Base-by-base conservation (phyloP, 2,888 invertebrate genomes). In the Priocnemis perturbator region DNA sequence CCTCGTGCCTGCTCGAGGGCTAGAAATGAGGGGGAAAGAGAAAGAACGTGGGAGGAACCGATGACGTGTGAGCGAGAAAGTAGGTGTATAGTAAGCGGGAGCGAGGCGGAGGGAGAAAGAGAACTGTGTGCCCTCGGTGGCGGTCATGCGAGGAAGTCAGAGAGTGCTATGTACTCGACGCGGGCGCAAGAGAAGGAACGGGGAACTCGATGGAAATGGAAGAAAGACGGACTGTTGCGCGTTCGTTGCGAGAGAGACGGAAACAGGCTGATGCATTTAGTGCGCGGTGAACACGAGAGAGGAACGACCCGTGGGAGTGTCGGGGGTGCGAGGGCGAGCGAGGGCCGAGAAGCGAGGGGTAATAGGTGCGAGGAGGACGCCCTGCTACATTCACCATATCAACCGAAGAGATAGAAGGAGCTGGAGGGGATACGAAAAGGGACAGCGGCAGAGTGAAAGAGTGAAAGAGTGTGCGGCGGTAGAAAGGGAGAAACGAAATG, bases 21-120 rank as follows among this genome's bases (percentile, higher is more conserved):
- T 4, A 17, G 48, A 57, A 65, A 50, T 37, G 71, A 69, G 55
- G 4, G 44, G 56, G 67, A 50, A 26, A 61, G 68, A 61, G 20
- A 15, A 44, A 60, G 57, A 44, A 30, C 44, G 52, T 66, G 30
- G 23, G 45, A 56, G 15, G 26, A 23, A 30, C 55, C 55, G 30
- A 30, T 7, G 37, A 9, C 4, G 37, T 37, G 1, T 9, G 37
- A 37, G 11, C 11, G 37, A 37, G 37, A 37, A 37, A 37, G 37
- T 3, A 37, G 1, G 4, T 11, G 37, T 9, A 11, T 9, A 9
- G 4, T 37, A 11, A 37, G 37, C 11, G 47, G n/a, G 19, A 19
- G 19, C 2, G 50, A 50, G n/a, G n/a, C 1, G n/a, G 50, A 50
- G 50, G n/a, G 50, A 5, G 50, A 17, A n/a, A 19, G 50, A 17